Percentiles rank a stretch among this genome's conserved stretches.
These are phyloP conservation scores for Kuschelorhynchus macadamiae DNA, from an alignment of 2,888 invertebrate genomes.

Conservation along the genomic window DNA sequence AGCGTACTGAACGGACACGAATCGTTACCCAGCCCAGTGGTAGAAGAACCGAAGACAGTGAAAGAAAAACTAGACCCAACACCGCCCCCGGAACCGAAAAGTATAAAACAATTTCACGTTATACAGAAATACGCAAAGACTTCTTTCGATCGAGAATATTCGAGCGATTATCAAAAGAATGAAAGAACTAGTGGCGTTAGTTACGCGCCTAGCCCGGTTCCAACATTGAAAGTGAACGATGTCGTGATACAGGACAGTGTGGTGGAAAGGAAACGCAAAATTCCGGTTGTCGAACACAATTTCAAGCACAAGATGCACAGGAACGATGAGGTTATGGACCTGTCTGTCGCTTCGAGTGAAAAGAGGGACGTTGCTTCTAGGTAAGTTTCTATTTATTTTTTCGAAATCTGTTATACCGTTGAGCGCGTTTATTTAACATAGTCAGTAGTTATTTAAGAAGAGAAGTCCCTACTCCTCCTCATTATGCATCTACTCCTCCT, in stretches of 20 bases:
- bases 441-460: too few species aligned
- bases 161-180: background rate
- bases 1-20: constrained; percentile 7
- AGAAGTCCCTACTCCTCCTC: too few species aligned
- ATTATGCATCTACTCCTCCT: too few species aligned
- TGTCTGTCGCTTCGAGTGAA: constrained; percentile 57
- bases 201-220: constrained; percentile 44
- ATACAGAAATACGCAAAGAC: constrained; percentile 59
- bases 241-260: constrained; percentile 50
- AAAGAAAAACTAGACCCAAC: constrained; percentile 55
- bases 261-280: constrained; percentile 36
- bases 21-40: constrained; percentile 7
- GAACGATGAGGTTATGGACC: constrained; percentile 66
- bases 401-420: background rate
- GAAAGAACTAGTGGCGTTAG: background rate
- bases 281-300: constrained; percentile 25
- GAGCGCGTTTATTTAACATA: too few species aligned
- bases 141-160: background rate
- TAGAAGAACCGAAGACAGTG: constrained; percentile 4
- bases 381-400: constrained; percentile 7
- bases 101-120: constrained; percentile 67
- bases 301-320: constrained; percentile 58
- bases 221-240: constrained; percentile 60
- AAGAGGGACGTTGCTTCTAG: constrained; percentile 20
- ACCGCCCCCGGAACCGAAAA: constrained; percentile 58